Percentiles rank a stretch among this genome's conserved stretches.
phyloP scores from a whole-genome alignment of 2,888 invertebrate species.

The Willowsia nigromaculata region DNA sequence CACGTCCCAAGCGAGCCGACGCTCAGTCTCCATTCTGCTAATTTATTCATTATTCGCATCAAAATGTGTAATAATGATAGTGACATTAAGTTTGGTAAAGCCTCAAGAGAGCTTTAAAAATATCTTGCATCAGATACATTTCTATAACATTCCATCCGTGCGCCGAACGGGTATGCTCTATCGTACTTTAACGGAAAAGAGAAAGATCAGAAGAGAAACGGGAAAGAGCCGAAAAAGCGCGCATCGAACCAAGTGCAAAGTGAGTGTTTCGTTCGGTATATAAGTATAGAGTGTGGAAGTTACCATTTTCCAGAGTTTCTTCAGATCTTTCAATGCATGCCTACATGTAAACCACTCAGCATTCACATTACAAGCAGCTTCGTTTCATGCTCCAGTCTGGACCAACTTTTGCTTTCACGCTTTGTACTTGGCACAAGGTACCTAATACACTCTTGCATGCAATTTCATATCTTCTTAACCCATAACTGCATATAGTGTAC shows the following conservation, averaged over 20 bases:
- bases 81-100: slow-evolving; percentile 78
- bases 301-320: slow-evolving; percentile 1
- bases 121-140: slow-evolving; percentile 76
- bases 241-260: slow-evolving; percentile 6
- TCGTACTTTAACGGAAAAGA: neutral
- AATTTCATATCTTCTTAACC: neutral
- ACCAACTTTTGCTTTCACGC: too few relatives aligned
- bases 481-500: slow-evolving; percentile 22
- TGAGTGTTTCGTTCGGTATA: neutral
- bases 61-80: slow-evolving; percentile 79
- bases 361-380: neutral
- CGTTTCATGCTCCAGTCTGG: too few relatives aligned
- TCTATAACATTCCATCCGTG: neutral
- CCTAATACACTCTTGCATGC: neutral
- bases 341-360: too few relatives aligned
- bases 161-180: slow-evolving; percentile 67
- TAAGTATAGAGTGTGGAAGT: too few relatives aligned
- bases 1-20: slow-evolving; percentile 77
- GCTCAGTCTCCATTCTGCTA: slow-evolving; percentile 77
- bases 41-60: slow-evolving; percentile 79
- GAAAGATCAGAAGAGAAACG: slow-evolving; percentile 13
- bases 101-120: slow-evolving; percentile 79
- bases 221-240: neutral
- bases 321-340: slow-evolving; percentile 43
- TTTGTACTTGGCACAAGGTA: neutral